Conservation (phyloP, 2,888 invertebrate genomes). For the Nemoura dubitans region DNA sequence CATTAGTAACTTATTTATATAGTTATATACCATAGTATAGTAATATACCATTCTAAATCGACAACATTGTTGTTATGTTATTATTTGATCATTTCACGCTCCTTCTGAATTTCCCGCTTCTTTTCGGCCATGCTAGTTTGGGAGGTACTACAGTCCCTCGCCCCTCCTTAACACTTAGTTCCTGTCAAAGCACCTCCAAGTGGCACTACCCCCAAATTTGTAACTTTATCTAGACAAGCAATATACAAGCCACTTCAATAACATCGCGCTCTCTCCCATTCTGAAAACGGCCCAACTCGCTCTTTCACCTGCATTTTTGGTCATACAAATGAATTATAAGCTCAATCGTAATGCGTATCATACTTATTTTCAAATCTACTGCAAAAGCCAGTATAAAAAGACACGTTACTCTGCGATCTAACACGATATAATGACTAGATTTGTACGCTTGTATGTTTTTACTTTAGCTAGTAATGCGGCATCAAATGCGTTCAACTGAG, state of each 20-base stretch:
- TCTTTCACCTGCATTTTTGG: neutral
- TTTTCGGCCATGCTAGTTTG: slow-evolving; percentile 40
- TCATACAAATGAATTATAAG: too few species aligned
- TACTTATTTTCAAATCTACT: neutral
- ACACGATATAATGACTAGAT: neutral
- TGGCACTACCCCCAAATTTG: slow-evolving; percentile 42
- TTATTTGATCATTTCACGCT: too few species aligned
- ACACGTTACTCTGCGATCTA: too few species aligned
- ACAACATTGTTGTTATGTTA: too few species aligned
- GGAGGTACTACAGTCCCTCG: slow-evolving; percentile 26
- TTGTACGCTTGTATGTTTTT: slow-evolving; percentile 8
- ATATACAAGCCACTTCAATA: slow-evolving; percentile 3
- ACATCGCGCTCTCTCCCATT: neutral
- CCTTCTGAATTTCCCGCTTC: slow-evolving; percentile 29
- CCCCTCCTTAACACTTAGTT: slow-evolving; percentile 37
- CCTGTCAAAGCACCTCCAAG: slow-evolving; percentile 33
- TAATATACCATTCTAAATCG: too few species aligned
- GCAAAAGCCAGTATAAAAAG: too few species aligned
- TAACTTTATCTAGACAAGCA: slow-evolving; percentile 29
- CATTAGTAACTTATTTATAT: too few species aligned
- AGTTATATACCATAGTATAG: too few species aligned
- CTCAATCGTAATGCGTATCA: neutral
- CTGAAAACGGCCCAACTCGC: neutral
- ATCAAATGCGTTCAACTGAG: neutral
- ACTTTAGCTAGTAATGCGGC: slow-evolving; percentile 22